These are phyloP conservation scores for Nasonia giraulti DNA, from an alignment of 1,140 invertebrate genomes.

Conservation along the genomic window DNA sequence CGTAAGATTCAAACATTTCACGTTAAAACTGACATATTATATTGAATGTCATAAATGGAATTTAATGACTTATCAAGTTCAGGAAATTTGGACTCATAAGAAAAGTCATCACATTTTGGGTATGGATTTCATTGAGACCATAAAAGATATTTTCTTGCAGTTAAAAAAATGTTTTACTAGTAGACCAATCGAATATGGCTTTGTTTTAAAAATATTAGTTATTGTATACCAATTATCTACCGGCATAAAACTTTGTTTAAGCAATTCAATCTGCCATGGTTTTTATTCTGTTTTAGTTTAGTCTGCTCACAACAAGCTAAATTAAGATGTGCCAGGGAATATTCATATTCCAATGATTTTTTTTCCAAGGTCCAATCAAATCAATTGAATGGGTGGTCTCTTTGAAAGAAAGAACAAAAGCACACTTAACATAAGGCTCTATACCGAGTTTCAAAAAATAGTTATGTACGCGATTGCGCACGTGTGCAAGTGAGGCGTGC, in stretches of 20 bases:
- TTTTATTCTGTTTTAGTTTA: too few species aligned
- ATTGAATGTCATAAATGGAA: not conserved
- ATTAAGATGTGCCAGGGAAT: not conserved
- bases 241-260: too few species aligned
- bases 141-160: not conserved
- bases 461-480: not conserved
- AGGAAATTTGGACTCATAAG: not conserved
- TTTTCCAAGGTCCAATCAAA: not conserved
- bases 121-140: not conserved
- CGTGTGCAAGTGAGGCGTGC: not conserved
- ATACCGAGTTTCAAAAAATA: not conserved
- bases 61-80: not conserved
- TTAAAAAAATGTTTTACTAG: not conserved
- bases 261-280: too few species aligned
- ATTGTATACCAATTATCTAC: too few species aligned
- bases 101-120: not conserved
- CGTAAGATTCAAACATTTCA: slow-evolving; percentile 5
- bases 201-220: too few species aligned
- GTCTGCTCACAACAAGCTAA: too few species aligned
- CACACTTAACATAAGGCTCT: not conserved
- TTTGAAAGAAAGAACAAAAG: not conserved
- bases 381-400: not conserved
- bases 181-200: too few species aligned
- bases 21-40: not conserved
- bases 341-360: not conserved